Conservation (phyloP, 2,797 vertebrate species). For the Alcedo quadribrachys region DNA sequence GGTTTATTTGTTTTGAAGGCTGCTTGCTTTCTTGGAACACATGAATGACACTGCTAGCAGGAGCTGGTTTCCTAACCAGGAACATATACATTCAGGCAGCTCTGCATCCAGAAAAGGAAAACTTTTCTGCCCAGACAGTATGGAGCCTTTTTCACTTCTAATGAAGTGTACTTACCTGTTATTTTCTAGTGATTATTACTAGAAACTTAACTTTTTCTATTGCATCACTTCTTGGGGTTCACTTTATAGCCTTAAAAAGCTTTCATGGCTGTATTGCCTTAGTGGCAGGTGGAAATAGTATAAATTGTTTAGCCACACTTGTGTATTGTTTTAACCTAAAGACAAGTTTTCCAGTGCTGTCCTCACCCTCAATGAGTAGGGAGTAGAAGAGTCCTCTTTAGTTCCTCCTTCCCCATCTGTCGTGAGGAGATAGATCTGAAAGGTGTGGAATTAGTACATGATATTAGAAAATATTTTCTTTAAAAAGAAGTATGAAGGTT, state of each 20-base stretch:
- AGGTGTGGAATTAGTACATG: not conserved
- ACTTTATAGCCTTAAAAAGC: not conserved
- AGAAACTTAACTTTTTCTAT: not conserved
- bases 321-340: not conserved
- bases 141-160: not conserved
- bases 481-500: not conserved
- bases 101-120: not conserved
- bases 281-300: not conserved
- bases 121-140: not conserved
- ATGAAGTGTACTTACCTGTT: not conserved
- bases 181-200: not conserved
- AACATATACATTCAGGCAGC: not conserved
- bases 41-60: not conserved
- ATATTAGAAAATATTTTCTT: not conserved
- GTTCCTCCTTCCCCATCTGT: not conserved
- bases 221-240: not conserved
- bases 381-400: not conserved
- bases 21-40: not conserved
- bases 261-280: not conserved
- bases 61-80: not conserved
- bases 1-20: not conserved
- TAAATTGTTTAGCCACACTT: not conserved
- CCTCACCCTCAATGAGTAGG: not conserved
- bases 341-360: not conserved
- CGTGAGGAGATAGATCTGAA: not conserved